Percentiles rank a stretch among this genome's conserved stretches.
Conservation (phyloP, 2,797 vertebrate genomes). For the Xenops minutus region DNA sequence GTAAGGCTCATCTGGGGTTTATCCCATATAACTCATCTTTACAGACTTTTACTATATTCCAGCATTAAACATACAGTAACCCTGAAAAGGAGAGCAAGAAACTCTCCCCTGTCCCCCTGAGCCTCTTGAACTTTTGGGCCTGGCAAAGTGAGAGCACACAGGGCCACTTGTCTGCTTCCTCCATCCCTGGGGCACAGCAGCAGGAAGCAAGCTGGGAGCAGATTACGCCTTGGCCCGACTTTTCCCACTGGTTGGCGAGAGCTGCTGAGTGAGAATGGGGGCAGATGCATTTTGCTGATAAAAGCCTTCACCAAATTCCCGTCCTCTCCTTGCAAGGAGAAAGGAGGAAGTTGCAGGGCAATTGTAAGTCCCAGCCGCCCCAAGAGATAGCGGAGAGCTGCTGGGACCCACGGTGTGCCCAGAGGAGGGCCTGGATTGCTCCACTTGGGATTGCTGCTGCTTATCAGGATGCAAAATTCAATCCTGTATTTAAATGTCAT, state of each 20-base stretch:
- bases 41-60: not conserved
- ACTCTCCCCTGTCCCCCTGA: not conserved
- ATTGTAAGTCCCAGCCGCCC: not conserved
- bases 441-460: not conserved
- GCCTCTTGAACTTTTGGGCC: conserved; percentile 22
- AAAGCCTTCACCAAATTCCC: conserved; percentile 60
- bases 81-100: not conserved
- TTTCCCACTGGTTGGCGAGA: conserved; percentile 57
- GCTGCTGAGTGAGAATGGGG: conserved; percentile 26
- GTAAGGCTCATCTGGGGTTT: not conserved
- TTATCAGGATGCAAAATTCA: not conserved
- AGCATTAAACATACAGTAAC: not conserved
- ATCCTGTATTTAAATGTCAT: fast-evolving
- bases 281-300: conserved; percentile 61
- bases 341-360: conserved; percentile 44
- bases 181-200: conserved; percentile 43
- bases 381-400: fast-evolving
- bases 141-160: conserved; percentile 12
- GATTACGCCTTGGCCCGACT: conserved; percentile 49
- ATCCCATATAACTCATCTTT: not conserved
- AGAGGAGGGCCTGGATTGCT: not conserved
- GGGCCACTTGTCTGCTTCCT: conserved; percentile 62
- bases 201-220: conserved; percentile 65
- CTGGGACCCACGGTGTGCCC: fast-evolving
- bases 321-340: conserved; percentile 18